Evolutionary conservation across 64 coral and sea anemone genomes (phyloP), one percentile per base, ranked within the genome.

Genomic region (Stichodactyla helianthus): DNA sequence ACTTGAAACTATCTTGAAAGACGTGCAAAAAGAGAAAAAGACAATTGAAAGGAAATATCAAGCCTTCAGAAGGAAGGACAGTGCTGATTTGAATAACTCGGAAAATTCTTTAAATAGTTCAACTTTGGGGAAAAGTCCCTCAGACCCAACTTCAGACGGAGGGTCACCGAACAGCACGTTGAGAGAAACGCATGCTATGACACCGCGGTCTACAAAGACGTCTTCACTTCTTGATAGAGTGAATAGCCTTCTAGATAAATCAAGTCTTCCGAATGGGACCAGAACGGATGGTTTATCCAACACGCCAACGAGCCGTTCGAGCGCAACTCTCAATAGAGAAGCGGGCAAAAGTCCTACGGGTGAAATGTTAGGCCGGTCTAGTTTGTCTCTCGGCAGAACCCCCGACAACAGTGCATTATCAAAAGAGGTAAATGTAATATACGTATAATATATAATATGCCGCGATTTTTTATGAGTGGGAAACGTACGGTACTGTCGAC

Each of bases 11-110:
- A 97, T 97, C 53, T 20, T 97, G 5, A 97, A 97, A 78, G 94
- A 93, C 71, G 94, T 97, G 6, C 94, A 97, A 53, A 89, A 89
- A 61, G 94, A 97, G 54, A 97, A 97, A 53, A 84, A 84, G 82
- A 97, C 82, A 54, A 87, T 97, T 59, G 94, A 97, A 68, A 97
- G 93, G 78, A 97, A 97, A 82, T 97, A 97, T 28, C 85, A 92
- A 53, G 85, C 59, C 67, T 97, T 97, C 84, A 87, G 91, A 87
- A 88, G 76, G 35, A 44, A 44, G 10, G 91, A 89, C 52, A 97
- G 82, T 50, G 77, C 85, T 55, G 71, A 93, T 19, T 52, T 90
- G 20, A 93, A 84, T 51, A 58, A 63, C 12, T 89, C 94, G 8
- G 6, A 84, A 5, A 89, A 89, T 50, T 85, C 89, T 12, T n/a